Conservation (phyloP, 2,888 invertebrate species). For the Drosophila austrosaltans region DNA sequence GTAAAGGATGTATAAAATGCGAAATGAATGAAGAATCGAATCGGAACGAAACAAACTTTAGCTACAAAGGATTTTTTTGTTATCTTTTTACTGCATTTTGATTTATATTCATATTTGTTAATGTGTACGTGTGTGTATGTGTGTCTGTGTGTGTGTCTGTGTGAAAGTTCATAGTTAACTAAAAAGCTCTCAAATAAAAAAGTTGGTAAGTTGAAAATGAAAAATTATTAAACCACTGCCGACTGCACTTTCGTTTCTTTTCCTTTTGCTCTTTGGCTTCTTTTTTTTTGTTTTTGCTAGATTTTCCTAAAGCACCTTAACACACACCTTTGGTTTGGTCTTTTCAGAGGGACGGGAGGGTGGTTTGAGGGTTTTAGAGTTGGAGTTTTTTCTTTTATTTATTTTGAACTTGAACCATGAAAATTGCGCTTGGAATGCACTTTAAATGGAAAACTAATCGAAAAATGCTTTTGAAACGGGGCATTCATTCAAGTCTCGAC, state of each 20-base stretch:
- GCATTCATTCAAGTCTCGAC: conserved; percentile 39
- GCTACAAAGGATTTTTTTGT: conserved; percentile 35
- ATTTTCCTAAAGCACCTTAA: conserved; percentile 60
- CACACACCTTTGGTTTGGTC: conserved; percentile 57
- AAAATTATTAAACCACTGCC: conserved; percentile 56
- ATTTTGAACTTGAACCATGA: conserved; percentile 47
- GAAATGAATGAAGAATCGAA: conserved; percentile 36
- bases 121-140: conserved; percentile 39
- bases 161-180: conserved; percentile 42
- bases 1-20: conserved; percentile 38
- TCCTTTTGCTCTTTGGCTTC: conserved; percentile 22
- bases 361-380: conserved; percentile 16
- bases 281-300: background rate
- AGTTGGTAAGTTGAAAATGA: conserved; percentile 47
- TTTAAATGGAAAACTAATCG: conserved; percentile 52
- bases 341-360: conserved; percentile 5
- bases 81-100: conserved; percentile 42
- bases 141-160: conserved; percentile 45
- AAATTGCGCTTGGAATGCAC: conserved; percentile 54
- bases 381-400: background rate
- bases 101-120: conserved; percentile 40
- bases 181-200: conserved; percentile 66
- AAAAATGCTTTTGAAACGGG: conserved; percentile 40
- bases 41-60: conserved; percentile 50
- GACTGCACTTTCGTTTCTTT: conserved; percentile 57